Evolutionary conservation across 2,888 invertebrate species (phyloP).

Genomic region (Amiota mariae): DNA sequence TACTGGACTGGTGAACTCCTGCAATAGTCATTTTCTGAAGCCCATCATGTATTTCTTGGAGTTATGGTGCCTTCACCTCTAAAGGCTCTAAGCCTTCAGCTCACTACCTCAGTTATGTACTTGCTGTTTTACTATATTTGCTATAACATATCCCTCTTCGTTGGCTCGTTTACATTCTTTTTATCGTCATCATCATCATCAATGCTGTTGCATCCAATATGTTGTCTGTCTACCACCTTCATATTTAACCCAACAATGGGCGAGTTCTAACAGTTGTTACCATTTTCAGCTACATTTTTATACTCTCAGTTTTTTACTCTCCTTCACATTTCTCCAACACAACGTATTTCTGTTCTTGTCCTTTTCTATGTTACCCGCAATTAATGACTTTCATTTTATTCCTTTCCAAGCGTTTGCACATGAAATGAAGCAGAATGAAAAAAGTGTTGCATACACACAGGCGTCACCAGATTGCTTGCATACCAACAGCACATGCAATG

Average conservation of each 20-base stretch:
- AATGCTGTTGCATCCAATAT: conserved; percentile 19
- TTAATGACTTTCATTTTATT: conserved; percentile 59
- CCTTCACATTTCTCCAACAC: neutral
- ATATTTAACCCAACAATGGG: neutral
- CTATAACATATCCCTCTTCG: too few relatives aligned
- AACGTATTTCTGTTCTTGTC: neutral
- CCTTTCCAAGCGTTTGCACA: conserved; percentile 61
- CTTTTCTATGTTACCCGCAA: conserved; percentile 42
- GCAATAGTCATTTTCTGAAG: neutral
- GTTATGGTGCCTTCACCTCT: too few relatives aligned
- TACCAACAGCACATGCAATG: neutral
- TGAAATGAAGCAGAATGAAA: conserved; percentile 62
- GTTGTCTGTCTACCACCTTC: neutral
- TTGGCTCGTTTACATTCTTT: neutral
- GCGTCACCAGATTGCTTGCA: neutral
- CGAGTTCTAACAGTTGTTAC: too few relatives aligned
- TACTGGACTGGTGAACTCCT: too few relatives aligned
- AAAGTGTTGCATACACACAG: conserved; percentile 48
- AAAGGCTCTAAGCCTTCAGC: too few relatives aligned
- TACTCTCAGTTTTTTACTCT: neutral
- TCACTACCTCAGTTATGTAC: too few relatives aligned
- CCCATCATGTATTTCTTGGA: too few relatives aligned
- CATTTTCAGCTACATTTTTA: too few relatives aligned
- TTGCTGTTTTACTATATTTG: too few relatives aligned
- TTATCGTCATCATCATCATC: neutral